phyloP scores from a whole-genome alignment of 53 echinoderm and acorn worm genomes.

The Paelopatides confundens region DNA sequence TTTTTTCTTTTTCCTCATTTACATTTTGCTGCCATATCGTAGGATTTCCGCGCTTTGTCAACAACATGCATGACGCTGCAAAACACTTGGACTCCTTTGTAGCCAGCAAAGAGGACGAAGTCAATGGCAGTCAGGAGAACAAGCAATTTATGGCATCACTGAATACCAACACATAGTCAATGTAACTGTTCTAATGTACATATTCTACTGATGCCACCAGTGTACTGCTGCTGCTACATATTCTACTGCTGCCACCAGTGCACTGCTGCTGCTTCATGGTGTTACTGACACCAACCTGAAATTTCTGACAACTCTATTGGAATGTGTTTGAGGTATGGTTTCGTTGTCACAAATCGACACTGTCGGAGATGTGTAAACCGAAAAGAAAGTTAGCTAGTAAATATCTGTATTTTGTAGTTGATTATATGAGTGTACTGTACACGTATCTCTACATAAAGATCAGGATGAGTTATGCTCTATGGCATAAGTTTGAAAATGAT shows the following conservation, averaged over 20 bases:
- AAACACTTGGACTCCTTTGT: constrained; percentile 57
- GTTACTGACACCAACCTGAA: not conserved
- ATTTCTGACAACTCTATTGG: not conserved
- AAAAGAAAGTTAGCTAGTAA: too few relatives aligned
- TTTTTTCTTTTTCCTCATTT: too few relatives aligned
- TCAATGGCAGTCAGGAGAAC: constrained; percentile 20
- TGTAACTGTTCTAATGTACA: not conserved
- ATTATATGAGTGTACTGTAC: too few relatives aligned
- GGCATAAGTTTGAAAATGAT: too few relatives aligned
- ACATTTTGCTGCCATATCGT: too few relatives aligned
- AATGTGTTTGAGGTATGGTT: too few relatives aligned
- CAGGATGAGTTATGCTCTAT: too few relatives aligned
- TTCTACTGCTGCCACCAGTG: not conserved
- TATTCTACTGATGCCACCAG: not conserved
- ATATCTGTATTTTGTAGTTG: too few relatives aligned
- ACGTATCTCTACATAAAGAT: too few relatives aligned
- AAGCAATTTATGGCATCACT: constrained; percentile 39
- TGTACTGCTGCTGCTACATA: too few relatives aligned
- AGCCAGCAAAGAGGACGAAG: not conserved
- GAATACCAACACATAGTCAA: constrained; percentile 17
- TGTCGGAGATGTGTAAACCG: too few relatives aligned
- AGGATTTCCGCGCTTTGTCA: constrained; percentile 86
- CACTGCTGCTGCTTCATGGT: not conserved
- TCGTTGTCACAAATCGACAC: too few relatives aligned
- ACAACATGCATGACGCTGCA: constrained; percentile 84